Base-by-base conservation (phyloP, 2,797 vertebrate species). In the Xerus rutilus region DNA sequence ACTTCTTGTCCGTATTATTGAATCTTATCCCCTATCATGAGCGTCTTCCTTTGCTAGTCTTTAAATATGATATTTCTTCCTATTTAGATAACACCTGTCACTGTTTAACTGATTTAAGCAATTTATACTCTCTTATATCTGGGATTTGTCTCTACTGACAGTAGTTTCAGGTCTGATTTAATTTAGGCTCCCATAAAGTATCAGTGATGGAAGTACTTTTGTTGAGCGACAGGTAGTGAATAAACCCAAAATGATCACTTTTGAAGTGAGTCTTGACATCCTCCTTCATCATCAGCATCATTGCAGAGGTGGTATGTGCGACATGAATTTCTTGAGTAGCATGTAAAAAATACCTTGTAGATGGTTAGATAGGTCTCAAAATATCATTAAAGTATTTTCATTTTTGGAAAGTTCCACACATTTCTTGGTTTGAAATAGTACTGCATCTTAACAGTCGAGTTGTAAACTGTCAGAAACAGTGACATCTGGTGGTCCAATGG, bases 401-500 rank as follows among this genome's bases (percentile, higher is more conserved):
- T 59, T 5, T 87, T 21, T 18, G 59, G n/a, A 8, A 65, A 67
- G 64, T 43, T 43, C 39, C 25, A 74, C 70, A 18, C 7, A 59
- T 81, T 82, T 70, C 10, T 85, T 73, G 64, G 32, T 88, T 54
- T 64, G 62, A 93, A 49, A 86, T n/a, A 88, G 43, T 3, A 65
- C 11, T 65, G 30, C 39, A 49, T 76, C 35, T 90, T 39, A 84
- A 82, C 39, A n/a, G 54, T 65, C 65, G 67, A 67, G 11, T 69
- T 73, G 57, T 15, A 90, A 94, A 87, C 43, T 67, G 67, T 88
- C 85, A 92, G 86, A 97, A 88, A 91, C 35, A 95, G 86, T 88
- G 92, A 96, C 91, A 89, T 86, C 95, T 77, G 74, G 67, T 94
- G 90, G 90, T 90, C 57, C 77, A 43, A 2, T 59, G 64, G 28